Percentiles rank a stretch among this genome's conserved stretches.
Evolutionary conservation across 2,797 vertebrate species (phyloP).

Genomic region (Enteromius paludinosus): DNA sequence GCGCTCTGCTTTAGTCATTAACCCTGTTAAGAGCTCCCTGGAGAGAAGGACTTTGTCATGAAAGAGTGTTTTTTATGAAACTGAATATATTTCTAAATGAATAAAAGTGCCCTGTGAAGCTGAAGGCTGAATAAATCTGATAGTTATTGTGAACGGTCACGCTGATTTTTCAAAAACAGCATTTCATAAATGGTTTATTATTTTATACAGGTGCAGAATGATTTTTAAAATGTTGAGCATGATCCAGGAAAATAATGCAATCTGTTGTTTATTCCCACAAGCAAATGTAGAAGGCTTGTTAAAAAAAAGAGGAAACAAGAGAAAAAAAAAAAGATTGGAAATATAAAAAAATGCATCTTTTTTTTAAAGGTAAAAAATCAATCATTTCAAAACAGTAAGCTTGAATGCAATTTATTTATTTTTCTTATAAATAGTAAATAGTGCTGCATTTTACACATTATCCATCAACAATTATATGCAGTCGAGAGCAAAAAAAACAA

Average conservation of each 20-base stretch:
- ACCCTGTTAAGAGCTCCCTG: conserved; percentile 72
- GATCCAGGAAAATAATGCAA: conserved; percentile 34
- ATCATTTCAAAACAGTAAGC: not conserved
- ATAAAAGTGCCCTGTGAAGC: conserved; percentile 52
- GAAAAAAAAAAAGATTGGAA: not conserved
- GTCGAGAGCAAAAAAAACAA: conserved; percentile 68
- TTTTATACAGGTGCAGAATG: conserved; percentile 6
- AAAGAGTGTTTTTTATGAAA: conserved; percentile 79
- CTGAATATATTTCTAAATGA: conserved; percentile 78
- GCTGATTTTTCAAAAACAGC: conserved; percentile 42
- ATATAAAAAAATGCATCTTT: not conserved
- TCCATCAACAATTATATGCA: conserved; percentile 82
- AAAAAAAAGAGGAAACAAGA: not conserved
- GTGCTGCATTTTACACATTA: conserved; percentile 97
- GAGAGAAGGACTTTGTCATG: conserved; percentile 78
- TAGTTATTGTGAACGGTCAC: conserved; percentile 42
- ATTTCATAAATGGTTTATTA: conserved; percentile 6
- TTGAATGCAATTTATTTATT: conserved; percentile 59
- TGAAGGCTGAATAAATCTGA: conserved; percentile 38
- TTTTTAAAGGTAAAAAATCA: not conserved
- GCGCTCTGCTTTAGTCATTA: conserved; percentile 81
- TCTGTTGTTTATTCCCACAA: conserved; percentile 35
- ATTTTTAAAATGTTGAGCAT: conserved; percentile 25
- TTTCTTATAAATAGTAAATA: conserved; percentile 99
- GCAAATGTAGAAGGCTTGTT: not conserved